Percentiles rank a stretch among this genome's conserved stretches.
Evolutionary conservation across 2,797 vertebrate genomes (phyloP).

Genomic region (Ispidina picta): DNA sequence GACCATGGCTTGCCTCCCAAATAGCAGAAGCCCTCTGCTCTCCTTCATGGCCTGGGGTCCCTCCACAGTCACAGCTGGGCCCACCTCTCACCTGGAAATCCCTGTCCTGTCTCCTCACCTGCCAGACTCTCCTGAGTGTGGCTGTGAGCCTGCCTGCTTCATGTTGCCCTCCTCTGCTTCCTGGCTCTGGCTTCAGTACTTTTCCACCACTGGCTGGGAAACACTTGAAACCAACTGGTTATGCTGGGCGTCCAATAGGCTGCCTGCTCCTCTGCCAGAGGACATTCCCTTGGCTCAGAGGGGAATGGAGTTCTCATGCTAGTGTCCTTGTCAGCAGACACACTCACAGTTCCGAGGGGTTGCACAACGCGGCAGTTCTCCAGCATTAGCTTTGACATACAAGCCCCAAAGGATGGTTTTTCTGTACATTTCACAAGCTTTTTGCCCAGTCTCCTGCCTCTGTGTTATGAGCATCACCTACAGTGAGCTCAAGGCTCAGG

Average conservation of each 20-base stretch:
- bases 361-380: not conserved
- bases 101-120: not conserved
- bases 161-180: not conserved
- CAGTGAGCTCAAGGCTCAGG: not conserved
- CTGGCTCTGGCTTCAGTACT: not conserved
- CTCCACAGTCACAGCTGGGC: not conserved
- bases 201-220: slow-evolving; percentile 7
- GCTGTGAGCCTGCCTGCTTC: not conserved
- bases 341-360: not conserved
- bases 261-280: not conserved
- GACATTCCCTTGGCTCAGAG: not conserved
- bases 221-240: not conserved
- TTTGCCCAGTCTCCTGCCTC: not conserved
- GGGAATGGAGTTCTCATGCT: not conserved
- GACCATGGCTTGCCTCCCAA: not conserved
- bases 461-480: not conserved
- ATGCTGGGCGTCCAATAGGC: not conserved
- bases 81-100: not conserved
- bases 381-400: not conserved
- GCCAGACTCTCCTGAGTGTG: not conserved
- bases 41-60: not conserved
- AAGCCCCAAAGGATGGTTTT: not conserved
- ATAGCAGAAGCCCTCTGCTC: not conserved
- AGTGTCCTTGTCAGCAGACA: slow-evolving; percentile 5
- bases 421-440: not conserved